Base-by-base conservation (phyloP, 1,140 invertebrate genomes). In the Drosophila ohnishii region DNA sequence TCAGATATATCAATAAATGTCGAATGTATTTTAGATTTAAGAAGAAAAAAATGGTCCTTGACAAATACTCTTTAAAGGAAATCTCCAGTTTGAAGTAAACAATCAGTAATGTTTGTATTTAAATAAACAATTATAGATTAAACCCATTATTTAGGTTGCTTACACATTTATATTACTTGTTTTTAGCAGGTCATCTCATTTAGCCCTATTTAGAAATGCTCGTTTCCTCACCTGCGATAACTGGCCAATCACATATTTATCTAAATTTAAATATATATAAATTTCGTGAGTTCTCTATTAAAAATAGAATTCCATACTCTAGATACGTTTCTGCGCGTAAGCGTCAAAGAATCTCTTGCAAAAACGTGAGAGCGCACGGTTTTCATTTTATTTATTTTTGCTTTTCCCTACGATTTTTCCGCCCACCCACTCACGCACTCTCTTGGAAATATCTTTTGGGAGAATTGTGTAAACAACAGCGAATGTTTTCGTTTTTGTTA, bases 231-330 rank as follows among this genome's bases (percentile, higher is more conserved):
- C 80, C 80, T 83, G 80, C 53, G 35, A 63, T 83, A 85, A 72
- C 59, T 76, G 66, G 39, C 65, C 72, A 72, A 75, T 80, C 58
- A 40, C 37, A 70, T 65, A 70, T 35, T 73, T 72, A 53, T 72
- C 47, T 73, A 72, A 61, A 73, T 60, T 50, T 72, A 72, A 74
- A 62, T 9, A 47, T 73, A 62, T 73, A 73, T 2, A 40, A 60
- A 55, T 44, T 42, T 59, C 14, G 39, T 55, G 48, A 58, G 55
- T 59, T 67, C 34, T 42, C 10, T 13, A 8, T 22, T 67, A 73
- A 67, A 87, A 83, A 88, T 86, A 86, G 83, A 86, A 76, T 86
- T 86, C 83, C 83, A 86, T 83, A 80, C 61, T 77, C 75, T 78
- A 70, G 75, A 70, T 78, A 78, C 32, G 71, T 53, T 63, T 56